Base-by-base conservation (phyloP, 2,113 vertebrate genomes). In the Psophia crepitans region DNA sequence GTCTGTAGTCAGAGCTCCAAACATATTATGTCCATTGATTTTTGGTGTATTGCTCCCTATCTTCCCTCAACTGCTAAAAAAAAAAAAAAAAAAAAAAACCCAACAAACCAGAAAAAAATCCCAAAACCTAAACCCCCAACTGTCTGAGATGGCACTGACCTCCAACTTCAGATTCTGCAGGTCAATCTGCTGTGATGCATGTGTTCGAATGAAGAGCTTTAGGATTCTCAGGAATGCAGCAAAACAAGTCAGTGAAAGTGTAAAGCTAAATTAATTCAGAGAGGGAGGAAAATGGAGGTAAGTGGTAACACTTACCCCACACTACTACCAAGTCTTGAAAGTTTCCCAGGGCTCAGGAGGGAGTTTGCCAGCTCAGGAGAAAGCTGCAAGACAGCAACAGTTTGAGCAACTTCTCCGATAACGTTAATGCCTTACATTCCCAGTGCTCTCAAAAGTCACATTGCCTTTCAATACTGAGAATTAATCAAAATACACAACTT, bases 191-290 rank as follows among this genome's bases (percentile, higher is more conserved):
- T 58, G 14, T 1, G 1, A 79, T 35, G 30, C 68, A 39, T 17
- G 11, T 65, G 17, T 49, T 75, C 65, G 57, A 74, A 60, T 0
- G 2, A 14, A 77, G 76, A 68, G 39, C 68, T 60, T 80, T 66
- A 83, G 53, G 76, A 89, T 64, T 46, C 76, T 84, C 76, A 94
- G 86, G 88, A 96, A 95, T 93, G 88, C 58, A 84, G 88, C 51
- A 90, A 89, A 95, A 94, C 84, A 81, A 93, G 74, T 87, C 80
- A 61, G 39, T 23, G 48, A 71, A 96, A 95, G 65, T 32, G n/a
- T 58, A 87, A 95, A 95, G 51, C 73, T 81, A 89, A 86, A 86
- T 93, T 94, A 88, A 96, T 75, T 90, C 68, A 88, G 35, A 6
- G 33, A 86, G 41, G 24, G 24, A 79, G 12, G 49, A 94, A 94